Evolutionary conservation across 2,113 vertebrate species (phyloP), one percentile per base, ranked within the genome.

Genomic region (Trichomycterus rosablanca): DNA sequence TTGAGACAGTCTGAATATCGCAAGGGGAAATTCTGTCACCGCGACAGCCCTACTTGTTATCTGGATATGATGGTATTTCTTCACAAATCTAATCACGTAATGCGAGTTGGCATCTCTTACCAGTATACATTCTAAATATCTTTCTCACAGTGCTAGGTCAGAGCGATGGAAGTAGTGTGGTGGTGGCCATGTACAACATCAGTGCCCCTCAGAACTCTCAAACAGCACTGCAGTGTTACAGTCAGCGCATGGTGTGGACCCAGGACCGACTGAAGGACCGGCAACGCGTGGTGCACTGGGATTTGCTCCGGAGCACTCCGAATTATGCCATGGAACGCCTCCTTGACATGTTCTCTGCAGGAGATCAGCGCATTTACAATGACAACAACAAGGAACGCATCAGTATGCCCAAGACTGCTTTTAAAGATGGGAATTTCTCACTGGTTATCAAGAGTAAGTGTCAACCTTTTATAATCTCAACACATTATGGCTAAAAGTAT

Each of bases 231-330:
- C 87, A 89, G 61, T 97, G 94, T 77, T 82, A 90, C 73, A 97
- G 95, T 19, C 83, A 88, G 6, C 91, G 94, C 48, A 97, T 97
- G 89, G 88, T 97, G 57, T 97, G 95, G 95, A 97, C 92, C 7
- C 89, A 92, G 68, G 95, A 97, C 76, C 79, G 84, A 1, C 75
- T 94, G 10, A 85, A 80, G 1, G 95, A 97, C 86, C 88, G 92
- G 24, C 93, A 97, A 75, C 87, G 94, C 0, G 95, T 97, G 45
- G 85, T 93, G n/a, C 95, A 97, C 82, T 97, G 95, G 95, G 94
- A 97, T 37, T 44, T 94, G 32, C 83, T 81, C 55, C 80, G 88
- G 45, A 76, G 56, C 55, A 19, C 50, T 28, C 84, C 83, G 0
- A 74, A 78, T 4, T 74, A 80, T 24, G 74, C 79, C 54, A 86